A percentile compares a stretch with the other conserved stretches of the same genome.
These are phyloP conservation scores for Amphiura filiformis DNA, from an alignment of 35 echinoderm and acorn worm species.

Conservation along the genomic window DNA sequence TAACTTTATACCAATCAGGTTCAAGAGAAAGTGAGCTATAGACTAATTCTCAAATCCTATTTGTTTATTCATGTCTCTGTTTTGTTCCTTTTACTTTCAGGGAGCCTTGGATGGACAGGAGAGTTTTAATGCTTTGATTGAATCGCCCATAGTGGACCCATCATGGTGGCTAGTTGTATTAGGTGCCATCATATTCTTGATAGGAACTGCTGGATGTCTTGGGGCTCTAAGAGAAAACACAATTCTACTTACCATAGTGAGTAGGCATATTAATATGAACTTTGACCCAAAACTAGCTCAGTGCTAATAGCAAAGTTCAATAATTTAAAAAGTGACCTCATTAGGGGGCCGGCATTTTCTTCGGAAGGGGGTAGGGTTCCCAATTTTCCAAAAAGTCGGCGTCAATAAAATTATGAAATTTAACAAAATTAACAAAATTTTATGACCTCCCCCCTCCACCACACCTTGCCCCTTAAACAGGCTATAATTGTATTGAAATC, in stretches of 20 bases:
- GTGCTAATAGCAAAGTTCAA: too few species aligned
- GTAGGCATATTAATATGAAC: background rate
- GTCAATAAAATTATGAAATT: too few species aligned
- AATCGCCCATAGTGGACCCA: constrained; percentile 51
- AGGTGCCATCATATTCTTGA: constrained; percentile 68
- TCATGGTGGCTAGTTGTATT: constrained; percentile 46
- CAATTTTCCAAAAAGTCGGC: too few species aligned
- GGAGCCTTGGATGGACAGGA: constrained; percentile 8
- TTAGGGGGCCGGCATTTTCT: too few species aligned
- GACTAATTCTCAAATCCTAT: background rate
- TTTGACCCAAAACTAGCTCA: too few species aligned
- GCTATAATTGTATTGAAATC: too few species aligned
- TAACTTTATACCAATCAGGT: background rate
- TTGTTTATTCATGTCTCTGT: background rate
- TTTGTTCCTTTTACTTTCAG: constrained; percentile 3
- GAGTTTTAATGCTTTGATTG: constrained; percentile 9
- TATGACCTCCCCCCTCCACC: too few species aligned
- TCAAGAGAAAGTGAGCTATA: background rate
- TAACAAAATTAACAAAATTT: too few species aligned
- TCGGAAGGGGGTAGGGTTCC: too few species aligned
- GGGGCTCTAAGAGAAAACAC: constrained; percentile 87
- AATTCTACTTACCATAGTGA: constrained; percentile 66
- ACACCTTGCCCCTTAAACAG: too few species aligned
- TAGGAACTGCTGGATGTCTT: constrained; percentile 71
- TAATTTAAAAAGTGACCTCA: too few species aligned